Conservation (phyloP, 2,797 vertebrate species). For the Monodelphis domestica region DNA sequence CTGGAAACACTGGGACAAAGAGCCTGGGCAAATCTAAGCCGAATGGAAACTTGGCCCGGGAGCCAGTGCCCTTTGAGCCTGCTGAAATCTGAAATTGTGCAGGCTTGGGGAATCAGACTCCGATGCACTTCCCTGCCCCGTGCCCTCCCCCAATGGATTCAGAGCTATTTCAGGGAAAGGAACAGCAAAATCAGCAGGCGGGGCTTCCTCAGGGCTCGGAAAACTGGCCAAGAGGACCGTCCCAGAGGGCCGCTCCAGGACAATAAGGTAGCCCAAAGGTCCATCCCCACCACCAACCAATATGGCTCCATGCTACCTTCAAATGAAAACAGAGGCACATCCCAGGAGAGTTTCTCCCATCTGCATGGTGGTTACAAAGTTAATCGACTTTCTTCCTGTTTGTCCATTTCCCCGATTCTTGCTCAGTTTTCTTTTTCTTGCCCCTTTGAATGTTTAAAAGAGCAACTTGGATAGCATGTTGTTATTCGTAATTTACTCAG, state of each 20-base stretch:
- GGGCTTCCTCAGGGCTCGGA: conserved; percentile 32
- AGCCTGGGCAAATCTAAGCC: neutral
- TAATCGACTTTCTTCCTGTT: conserved; percentile 56
- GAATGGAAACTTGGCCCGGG: conserved; percentile 24
- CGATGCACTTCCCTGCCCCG: neutral
- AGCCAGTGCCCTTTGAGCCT: neutral
- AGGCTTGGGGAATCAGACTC: conserved; percentile 15
- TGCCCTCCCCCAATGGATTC: neutral
- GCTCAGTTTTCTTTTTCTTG: conserved; percentile 57
- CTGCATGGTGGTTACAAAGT: conserved; percentile 24
- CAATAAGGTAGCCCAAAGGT: neutral
- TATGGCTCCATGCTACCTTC: conserved; percentile 48
- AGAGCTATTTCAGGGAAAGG: conserved; percentile 35
- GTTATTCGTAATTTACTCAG: conserved; percentile 83
- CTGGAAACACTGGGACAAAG: neutral
- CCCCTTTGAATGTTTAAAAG: conserved; percentile 75
- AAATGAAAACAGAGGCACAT: conserved; percentile 50
- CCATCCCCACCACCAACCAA: neutral
- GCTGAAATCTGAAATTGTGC: conserved; percentile 29
- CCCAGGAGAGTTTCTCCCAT: conserved; percentile 31
- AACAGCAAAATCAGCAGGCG: neutral
- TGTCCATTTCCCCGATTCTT: conserved; percentile 62
- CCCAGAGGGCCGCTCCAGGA: neutral
- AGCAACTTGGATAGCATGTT: conserved; percentile 76
- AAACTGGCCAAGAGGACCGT: neutral